These are phyloP conservation scores for Datnioides undecimradiatus DNA, from an alignment of 2,113 vertebrate genomes.

Conservation along the genomic window DNA sequence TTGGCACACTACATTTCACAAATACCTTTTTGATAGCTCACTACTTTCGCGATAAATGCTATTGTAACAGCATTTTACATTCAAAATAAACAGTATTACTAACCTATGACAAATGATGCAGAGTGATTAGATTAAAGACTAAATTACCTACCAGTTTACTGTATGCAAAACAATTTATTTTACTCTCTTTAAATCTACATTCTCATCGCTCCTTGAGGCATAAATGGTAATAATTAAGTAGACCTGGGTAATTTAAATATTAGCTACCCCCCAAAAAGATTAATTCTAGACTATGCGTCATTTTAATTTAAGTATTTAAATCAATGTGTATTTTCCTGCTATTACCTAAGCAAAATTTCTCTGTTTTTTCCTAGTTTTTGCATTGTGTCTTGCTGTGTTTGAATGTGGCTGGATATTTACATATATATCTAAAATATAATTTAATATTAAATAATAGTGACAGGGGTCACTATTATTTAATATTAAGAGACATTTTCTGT, in stretches of 20 bases:
- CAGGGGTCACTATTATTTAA: too few species aligned
- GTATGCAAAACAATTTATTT: background rate
- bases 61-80: background rate
- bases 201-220: background rate
- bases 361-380: too few species aligned
- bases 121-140: background rate
- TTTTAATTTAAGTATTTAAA: background rate
- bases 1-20: background rate
- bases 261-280: background rate
- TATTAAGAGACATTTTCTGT: background rate
- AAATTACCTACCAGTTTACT: background rate
- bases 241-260: background rate
- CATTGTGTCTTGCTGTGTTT: background rate
- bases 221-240: background rate
- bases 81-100: background rate
- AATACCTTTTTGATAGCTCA: background rate
- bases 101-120: background rate
- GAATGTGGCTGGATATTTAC: background rate
- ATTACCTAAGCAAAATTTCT: background rate
- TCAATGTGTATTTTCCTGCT: background rate
- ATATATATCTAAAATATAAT: background rate
- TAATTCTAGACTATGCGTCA: background rate
- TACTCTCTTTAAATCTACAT: too few species aligned
- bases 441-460: too few species aligned
- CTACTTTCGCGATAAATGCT: background rate